Percentiles rank a stretch among this genome's conserved stretches.
Conservation (phyloP, 53 echinoderm and acorn worm species). For the Hippasteria phrygiana region DNA sequence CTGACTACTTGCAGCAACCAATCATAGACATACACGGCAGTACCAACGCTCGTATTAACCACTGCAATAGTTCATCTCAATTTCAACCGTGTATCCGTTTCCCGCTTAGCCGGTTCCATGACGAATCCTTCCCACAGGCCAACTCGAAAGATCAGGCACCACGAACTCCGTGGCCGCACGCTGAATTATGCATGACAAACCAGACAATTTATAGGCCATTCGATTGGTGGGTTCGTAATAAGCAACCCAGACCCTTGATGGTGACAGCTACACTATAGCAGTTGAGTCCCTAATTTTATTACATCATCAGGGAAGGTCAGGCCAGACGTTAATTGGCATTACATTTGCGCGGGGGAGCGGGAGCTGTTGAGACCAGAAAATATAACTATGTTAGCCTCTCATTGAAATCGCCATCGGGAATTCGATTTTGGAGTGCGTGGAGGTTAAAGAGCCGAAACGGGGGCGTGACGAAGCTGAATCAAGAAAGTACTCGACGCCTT, state of each 20-base stretch:
- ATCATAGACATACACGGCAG: no score
- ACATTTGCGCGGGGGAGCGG: slow-evolving; percentile 17
- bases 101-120: neutral
- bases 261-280: slow-evolving; percentile 25
- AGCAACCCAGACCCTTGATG: neutral
- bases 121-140: neutral
- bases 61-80: neutral
- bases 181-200: neutral
- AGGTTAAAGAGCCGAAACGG: neutral
- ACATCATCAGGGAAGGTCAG: slow-evolving; percentile 10
- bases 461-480: neutral
- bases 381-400: neutral
- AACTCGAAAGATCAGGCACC: neutral
- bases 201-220: neutral
- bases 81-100: neutral
- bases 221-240: neutral
- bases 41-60: no score
- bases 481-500: neutral
- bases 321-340: slow-evolving; percentile 17
- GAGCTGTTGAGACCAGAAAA: neutral
- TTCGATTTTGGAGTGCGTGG: slow-evolving; percentile 7
- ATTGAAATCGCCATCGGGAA: neutral
- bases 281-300: slow-evolving; percentile 13
- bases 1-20: no score
- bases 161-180: neutral